These are phyloP conservation scores for Oreochromis niloticus DNA, from an alignment of 2,113 vertebrate genomes.

Conservation along the genomic window DNA sequence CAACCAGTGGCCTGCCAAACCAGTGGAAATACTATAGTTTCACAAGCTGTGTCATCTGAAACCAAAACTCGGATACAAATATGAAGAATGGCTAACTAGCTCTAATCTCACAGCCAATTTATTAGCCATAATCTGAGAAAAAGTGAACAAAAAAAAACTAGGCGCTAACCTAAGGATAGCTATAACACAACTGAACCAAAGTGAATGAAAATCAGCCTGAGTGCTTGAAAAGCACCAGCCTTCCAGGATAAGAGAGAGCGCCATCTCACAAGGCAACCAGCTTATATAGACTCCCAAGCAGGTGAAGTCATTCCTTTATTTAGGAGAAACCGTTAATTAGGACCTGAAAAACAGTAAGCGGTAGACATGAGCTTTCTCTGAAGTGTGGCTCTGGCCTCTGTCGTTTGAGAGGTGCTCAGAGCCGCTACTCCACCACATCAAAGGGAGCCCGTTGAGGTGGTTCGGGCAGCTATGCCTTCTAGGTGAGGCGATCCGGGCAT, in stretches of 20 bases:
- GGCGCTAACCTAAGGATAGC: not conserved
- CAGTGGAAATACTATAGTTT: not conserved
- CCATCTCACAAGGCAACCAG: not conserved
- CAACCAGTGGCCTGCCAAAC: not conserved
- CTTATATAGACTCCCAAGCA: not conserved
- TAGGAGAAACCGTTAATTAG: not conserved
- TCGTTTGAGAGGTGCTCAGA: not conserved
- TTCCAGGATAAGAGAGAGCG: not conserved
- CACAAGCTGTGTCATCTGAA: not conserved
- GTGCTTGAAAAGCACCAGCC: not conserved
- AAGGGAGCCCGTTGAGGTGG: not conserved
- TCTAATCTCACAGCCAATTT: not conserved
- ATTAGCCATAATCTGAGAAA: not conserved
- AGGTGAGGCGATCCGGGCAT: not conserved
- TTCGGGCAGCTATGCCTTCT: not conserved
- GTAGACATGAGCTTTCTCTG: not conserved
- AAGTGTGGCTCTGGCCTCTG: not conserved
- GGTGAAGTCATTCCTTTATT: not conserved
- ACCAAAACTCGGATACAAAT: not conserved
- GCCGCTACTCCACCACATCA: not conserved
- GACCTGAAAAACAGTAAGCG: not conserved
- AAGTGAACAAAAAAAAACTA: not conserved
- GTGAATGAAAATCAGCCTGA: not conserved
- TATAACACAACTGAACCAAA: not conserved
- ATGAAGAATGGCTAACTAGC: not conserved